A percentile compares a stretch with the other conserved stretches of the same genome.
Evolutionary conservation across 2,888 invertebrate genomes (phyloP).

Genomic region (Gymnoscelis rufifasciata): DNA sequence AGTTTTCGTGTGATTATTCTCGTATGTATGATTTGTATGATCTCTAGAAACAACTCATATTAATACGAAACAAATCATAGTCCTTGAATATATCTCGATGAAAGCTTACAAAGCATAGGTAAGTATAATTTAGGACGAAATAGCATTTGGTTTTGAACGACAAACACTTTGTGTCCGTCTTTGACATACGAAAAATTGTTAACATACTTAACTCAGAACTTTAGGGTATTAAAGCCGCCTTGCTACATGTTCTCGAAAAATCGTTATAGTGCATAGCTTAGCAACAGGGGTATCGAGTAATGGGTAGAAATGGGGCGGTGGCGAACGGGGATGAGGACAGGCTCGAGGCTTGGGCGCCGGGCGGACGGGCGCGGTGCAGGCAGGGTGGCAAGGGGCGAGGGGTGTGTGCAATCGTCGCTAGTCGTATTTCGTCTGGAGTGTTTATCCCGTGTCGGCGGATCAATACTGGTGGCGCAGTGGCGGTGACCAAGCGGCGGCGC

Average conservation of each 20-base stretch:
- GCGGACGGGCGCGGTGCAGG: constrained; percentile 55
- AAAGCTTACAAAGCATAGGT: too few relatives aligned
- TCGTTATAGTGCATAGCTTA: constrained; percentile 42
- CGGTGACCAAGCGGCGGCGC: constrained; percentile 72
- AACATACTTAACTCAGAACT: too few relatives aligned
- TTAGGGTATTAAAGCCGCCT: constrained; percentile 3
- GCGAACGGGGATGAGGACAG: constrained; percentile 36
- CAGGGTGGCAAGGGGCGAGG: constrained; percentile 50
- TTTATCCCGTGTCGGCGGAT: constrained; percentile 77
- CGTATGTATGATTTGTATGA: too few relatives aligned
- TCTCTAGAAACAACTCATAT: too few relatives aligned
- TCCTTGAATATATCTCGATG: too few relatives aligned
- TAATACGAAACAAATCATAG: too few relatives aligned
- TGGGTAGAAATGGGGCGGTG: constrained; percentile 43
- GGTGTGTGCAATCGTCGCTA: constrained; percentile 73
- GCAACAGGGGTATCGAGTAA: constrained; percentile 47
- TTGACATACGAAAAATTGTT: too few relatives aligned
- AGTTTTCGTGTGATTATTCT: too few relatives aligned
- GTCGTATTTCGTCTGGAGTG: constrained; percentile 79
- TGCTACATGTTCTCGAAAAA: constrained; percentile 28
- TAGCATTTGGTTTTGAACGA: too few relatives aligned
- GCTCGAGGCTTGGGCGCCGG: constrained; percentile 50
- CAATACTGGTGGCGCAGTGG: constrained; percentile 79
- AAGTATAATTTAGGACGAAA: too few relatives aligned
- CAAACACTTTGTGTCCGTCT: too few relatives aligned